phyloP scores from a whole-genome alignment of 2,113 vertebrate genomes.

The Gymnobelideus leadbeateri region DNA sequence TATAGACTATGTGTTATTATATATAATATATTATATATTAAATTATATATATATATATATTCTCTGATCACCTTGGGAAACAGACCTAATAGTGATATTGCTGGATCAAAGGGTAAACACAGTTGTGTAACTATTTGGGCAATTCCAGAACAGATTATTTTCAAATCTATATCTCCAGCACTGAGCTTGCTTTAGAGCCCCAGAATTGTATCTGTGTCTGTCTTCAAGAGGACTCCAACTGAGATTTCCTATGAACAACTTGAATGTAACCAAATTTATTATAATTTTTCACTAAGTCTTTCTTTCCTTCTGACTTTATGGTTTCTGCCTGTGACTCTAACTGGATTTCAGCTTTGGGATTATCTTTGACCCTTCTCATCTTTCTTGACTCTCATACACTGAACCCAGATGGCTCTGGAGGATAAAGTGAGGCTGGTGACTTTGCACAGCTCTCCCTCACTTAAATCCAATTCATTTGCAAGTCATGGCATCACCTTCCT shows the following conservation, averaged over 20 bases:
- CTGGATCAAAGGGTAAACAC: no score
- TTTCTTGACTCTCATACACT: neutral
- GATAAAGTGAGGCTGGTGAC: no score
- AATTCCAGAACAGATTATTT: neutral
- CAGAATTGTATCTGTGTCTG: neutral
- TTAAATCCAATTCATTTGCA: no score
- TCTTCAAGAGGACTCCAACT: neutral
- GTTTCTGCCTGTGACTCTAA: neutral
- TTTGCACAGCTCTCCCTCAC: no score
- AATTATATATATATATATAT: no score
- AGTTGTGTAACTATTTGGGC: no score
- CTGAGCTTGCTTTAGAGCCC: neutral
- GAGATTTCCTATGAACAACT: neutral
- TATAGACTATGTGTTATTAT: no score
- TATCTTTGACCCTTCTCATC: neutral
- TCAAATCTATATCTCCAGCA: neutral
- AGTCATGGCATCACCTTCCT: no score
- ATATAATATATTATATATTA: no score
- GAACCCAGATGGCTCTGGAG: no score
- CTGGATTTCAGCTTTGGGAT: neutral
- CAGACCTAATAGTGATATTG: no score
- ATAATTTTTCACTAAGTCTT: neutral
- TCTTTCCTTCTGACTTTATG: neutral
- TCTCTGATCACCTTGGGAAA: no score
- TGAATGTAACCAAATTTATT: neutral